Percentiles rank a stretch among this genome's conserved stretches.
Evolutionary conservation across 1,140 invertebrate species (phyloP).

Genomic region (Melitaea cinxia): DNA sequence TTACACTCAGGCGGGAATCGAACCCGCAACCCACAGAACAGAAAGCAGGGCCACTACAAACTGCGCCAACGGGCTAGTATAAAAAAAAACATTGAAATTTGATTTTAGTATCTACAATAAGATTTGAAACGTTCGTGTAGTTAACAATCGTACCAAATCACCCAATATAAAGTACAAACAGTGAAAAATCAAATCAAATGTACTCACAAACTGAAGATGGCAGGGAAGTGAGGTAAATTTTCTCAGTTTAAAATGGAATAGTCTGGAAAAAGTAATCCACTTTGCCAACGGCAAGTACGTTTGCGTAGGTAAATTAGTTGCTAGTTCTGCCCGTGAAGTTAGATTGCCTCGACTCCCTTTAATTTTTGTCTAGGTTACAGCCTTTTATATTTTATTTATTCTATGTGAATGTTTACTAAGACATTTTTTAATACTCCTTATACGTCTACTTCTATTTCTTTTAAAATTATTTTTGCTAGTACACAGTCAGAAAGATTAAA

Average conservation of each 20-base stretch:
- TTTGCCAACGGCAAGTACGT: slow-evolving; percentile 45
- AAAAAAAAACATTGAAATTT: too few species aligned
- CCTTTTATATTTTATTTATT: slow-evolving; percentile 18
- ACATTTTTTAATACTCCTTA: neutral
- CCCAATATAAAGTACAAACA: slow-evolving; percentile 2
- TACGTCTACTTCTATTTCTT: too few species aligned
- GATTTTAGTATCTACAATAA: neutral
- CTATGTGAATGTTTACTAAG: neutral
- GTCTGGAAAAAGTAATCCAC: slow-evolving; percentile 53
- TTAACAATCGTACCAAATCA: neutral
- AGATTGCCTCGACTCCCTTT: slow-evolving; percentile 54
- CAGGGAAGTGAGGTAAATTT: slow-evolving; percentile 40
- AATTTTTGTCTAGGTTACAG: slow-evolving; percentile 52
- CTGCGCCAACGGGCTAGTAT: too few species aligned
- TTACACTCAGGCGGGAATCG: too few species aligned
- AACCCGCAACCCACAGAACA: too few species aligned
- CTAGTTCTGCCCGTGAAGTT: slow-evolving; percentile 53
- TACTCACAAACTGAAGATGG: slow-evolving; percentile 33
- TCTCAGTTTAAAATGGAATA: slow-evolving; percentile 47
- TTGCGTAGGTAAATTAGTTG: slow-evolving; percentile 60
- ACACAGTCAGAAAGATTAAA: too few species aligned
- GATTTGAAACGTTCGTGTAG: neutral
- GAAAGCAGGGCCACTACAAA: too few species aligned
- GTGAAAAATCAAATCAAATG: slow-evolving; percentile 40
- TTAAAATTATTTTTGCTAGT: neutral